These are phyloP conservation scores for Apostichopus leukothele DNA, from an alignment of 53 echinoderm and acorn worm genomes.

Conservation along the genomic window DNA sequence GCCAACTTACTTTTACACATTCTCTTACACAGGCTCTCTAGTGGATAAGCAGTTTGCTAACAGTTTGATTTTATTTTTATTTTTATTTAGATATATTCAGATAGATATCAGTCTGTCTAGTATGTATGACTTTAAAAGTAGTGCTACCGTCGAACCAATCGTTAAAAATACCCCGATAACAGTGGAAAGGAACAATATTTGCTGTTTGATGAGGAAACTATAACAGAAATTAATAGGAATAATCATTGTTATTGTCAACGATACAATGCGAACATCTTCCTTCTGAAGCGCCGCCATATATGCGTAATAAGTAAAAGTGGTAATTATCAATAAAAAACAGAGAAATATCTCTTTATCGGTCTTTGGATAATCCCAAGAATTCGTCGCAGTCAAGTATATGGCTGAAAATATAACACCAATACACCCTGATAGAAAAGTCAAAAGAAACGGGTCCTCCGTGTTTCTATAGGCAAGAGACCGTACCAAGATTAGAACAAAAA, in stretches of 20 bases:
- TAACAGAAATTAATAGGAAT: neutral
- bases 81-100: too few relatives aligned
- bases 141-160: neutral
- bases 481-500: neutral
- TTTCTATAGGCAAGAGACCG: neutral
- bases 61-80: too few relatives aligned
- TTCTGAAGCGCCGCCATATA: neutral
- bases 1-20: too few relatives aligned
- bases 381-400: neutral
- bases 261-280: neutral
- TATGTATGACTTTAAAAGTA: too few relatives aligned
- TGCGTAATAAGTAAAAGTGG: neutral
- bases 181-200: neutral
- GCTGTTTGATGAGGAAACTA: neutral
- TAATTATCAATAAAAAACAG: neutral
- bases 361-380: neutral
- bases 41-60: too few relatives aligned
- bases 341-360: neutral
- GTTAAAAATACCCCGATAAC: neutral
- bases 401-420: neutral
- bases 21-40: too few relatives aligned
- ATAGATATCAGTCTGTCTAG: too few relatives aligned
- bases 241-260: neutral
- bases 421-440: neutral
- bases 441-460: neutral